Conservation (phyloP, 1,140 invertebrate genomes). For the Conus betulinus region DNA sequence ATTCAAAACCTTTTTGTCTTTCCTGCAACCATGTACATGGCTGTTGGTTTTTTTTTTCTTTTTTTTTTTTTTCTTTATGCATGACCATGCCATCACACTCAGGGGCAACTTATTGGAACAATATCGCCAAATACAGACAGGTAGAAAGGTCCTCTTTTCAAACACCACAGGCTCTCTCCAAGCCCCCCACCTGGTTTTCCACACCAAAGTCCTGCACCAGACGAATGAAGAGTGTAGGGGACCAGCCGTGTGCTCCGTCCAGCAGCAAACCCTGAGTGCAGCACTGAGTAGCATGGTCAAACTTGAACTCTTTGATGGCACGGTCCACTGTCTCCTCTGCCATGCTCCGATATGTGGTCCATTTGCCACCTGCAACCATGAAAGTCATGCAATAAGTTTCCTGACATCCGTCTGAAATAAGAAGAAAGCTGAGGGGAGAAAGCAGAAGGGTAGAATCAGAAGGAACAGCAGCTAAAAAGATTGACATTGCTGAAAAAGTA, state of each 20-base stretch:
- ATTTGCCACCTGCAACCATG: slow-evolving; percentile 86
- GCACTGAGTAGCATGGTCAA: slow-evolving; percentile 75
- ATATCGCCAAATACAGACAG: no score
- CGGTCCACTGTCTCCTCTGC: slow-evolving; percentile 96
- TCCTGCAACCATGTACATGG: no score
- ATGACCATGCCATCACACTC: no score
- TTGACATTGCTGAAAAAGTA: no score
- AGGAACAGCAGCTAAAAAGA: background rate
- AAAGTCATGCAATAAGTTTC: no score
- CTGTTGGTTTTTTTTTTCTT: no score
- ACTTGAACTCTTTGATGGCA: slow-evolving; percentile 77
- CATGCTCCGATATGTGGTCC: slow-evolving; percentile 94
- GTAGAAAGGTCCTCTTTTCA: background rate
- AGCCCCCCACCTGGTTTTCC: slow-evolving; percentile 77
- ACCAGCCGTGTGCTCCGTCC: slow-evolving; percentile 97
- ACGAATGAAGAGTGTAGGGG: slow-evolving; percentile 97
- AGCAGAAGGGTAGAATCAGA: background rate
- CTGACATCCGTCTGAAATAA: no score
- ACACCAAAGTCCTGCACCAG: slow-evolving; percentile 89
- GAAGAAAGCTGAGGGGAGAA: no score
- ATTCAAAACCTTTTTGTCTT: no score
- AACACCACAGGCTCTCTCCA: background rate
- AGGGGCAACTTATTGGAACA: no score
- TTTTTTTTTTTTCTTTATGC: no score
- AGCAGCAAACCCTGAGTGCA: slow-evolving; percentile 89